phyloP scores from a whole-genome alignment of 35 echinoderm and acorn worm genomes.

The Patiria miniata region DNA sequence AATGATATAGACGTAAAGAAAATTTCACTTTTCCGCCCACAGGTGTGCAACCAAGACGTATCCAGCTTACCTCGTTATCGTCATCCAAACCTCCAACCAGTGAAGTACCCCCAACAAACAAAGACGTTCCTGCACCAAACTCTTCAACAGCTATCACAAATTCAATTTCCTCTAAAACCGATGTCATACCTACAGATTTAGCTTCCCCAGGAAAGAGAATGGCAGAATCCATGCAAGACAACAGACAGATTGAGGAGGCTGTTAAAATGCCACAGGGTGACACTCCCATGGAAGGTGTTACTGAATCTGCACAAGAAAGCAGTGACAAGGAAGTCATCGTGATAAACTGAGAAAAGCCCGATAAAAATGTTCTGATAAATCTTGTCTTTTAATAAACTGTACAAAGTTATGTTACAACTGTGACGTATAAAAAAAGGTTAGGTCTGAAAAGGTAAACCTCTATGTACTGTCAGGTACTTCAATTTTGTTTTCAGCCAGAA shows the following conservation, averaged over 20 bases:
- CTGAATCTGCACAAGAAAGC: not conserved
- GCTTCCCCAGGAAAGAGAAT: not conserved
- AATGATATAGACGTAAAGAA: too few species aligned
- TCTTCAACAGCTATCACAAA: conserved; percentile 7
- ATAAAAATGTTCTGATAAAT: too few species aligned
- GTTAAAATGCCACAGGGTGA: not conserved
- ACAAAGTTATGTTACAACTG: too few species aligned
- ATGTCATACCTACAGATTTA: not conserved
- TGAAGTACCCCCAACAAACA: not conserved
- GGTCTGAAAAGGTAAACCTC: too few species aligned
- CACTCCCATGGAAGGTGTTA: not conserved
- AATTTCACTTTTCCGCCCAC: not conserved
- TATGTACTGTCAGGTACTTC: too few species aligned
- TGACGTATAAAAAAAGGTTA: too few species aligned
- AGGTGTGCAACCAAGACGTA: conserved; percentile 45
- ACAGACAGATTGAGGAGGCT: not conserved
- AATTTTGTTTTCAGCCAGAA: too few species aligned
- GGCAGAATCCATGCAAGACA: not conserved
- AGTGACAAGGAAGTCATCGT: not conserved
- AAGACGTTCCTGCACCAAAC: not conserved
- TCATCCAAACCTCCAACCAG: not conserved
- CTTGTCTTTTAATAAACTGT: too few species aligned
- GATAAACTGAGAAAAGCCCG: not conserved
- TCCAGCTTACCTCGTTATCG: conserved; percentile 54
- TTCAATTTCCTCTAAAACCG: not conserved